phyloP scores from a whole-genome alignment of 2,113 vertebrate species.

The Tragelaphus buxtoni region DNA sequence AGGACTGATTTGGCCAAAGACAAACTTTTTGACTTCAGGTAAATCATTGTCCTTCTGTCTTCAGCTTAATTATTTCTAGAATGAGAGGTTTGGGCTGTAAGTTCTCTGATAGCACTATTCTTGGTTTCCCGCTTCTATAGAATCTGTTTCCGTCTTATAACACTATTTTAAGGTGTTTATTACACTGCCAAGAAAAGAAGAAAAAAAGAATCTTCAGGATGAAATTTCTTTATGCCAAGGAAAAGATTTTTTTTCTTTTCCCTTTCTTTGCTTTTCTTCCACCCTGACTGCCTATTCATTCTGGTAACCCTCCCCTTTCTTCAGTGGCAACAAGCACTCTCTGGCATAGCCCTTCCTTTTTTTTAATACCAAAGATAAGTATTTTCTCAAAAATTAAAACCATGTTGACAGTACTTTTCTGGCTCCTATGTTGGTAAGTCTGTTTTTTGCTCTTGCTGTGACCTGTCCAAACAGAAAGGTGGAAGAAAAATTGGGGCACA shows the following conservation, averaged over 20 bases:
- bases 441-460: background rate
- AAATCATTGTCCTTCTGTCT: background rate
- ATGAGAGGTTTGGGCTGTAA: conserved; percentile 39
- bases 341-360: background rate
- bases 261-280: conserved; percentile 22
- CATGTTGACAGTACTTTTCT: background rate
- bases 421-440: background rate
- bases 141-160: conserved; percentile 67
- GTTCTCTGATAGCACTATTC: conserved; percentile 54
- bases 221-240: conserved; percentile 61
- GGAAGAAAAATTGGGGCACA: background rate
- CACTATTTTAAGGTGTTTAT: conserved; percentile 70
- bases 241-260: conserved; percentile 13
- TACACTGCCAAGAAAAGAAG: conserved; percentile 59
- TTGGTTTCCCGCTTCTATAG: conserved; percentile 57
- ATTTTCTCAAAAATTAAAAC: conserved; percentile 17
- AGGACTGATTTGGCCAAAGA: background rate
- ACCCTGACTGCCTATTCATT: conserved; percentile 2
- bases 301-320: conserved; percentile 10
- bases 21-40: background rate
- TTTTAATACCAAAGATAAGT: conserved; percentile 10
- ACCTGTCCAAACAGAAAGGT: background rate
- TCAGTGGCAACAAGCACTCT: background rate
- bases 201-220: conserved; percentile 38
- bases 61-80: conserved; percentile 37